Base-by-base conservation (phyloP, 2,797 vertebrate species). In the Hippoglossus hippoglossus region DNA sequence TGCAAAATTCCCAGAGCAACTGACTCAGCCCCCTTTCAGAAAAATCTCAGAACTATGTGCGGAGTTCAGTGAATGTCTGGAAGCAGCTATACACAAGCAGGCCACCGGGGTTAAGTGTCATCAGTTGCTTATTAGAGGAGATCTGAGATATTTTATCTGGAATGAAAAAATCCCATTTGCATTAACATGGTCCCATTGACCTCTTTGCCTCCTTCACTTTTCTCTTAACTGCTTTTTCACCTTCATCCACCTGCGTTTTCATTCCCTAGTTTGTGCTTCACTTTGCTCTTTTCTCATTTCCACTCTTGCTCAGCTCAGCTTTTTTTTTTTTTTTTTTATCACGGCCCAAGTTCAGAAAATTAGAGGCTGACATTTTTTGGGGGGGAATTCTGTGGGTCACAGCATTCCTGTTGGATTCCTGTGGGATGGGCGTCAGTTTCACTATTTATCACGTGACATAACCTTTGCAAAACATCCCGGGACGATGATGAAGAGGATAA, bases 101-200 rank as follows among this genome's bases (percentile, higher is more conserved):
- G 18, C 22, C 31, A 49, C 13, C 26, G 25, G 4, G 18, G 53
- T n/a, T 9, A 6, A 15, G 16, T 59, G 41, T 68, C 1, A 10
- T 55, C 21, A 22, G 15, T 12, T 25, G 41, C 26, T 66, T 73
- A 80, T 68, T 60, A 61, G 67, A 70, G 31, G 16, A 31, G 58
- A 71, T 63, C 39, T 26, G n/a, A 21, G 53, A 31, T 31, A 31
- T 31, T 31, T 8, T 31, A 31, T 31, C 28, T 31, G 7, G 28
- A 39, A 39, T 8, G 46, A 53, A 63, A 55, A 59, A 60, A 73
- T 12, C 46, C 44, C 36, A 41, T 61, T 71, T 67, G 3, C n/a
- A 64, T 46, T 26, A 55, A 58, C 10, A 0, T 52, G 31, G 65
- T 52, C 28, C 44, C 5, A 46, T 41, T 82, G 52, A 18, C 34